Base-by-base conservation (phyloP, 2,797 vertebrate genomes). In the Gymnoscopelus braueri region DNA sequence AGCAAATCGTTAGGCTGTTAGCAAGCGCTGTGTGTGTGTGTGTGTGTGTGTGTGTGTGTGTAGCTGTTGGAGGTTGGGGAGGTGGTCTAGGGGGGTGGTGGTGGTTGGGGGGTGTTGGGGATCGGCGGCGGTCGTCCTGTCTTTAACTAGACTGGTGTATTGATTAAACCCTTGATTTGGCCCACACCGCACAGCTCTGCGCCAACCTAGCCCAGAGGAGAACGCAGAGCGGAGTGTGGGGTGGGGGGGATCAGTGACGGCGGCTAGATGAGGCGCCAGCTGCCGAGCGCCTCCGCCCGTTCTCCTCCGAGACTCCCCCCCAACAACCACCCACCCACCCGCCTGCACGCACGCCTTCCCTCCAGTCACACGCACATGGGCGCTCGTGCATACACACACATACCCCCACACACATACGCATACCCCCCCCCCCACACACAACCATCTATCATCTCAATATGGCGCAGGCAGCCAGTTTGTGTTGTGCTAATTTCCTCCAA, bases 401-500 rank as follows among this genome's bases (percentile, higher is more conserved):
- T 91, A 91, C 90, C 89, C 89, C 91, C 89, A 71, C 75, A 59
- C 72, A 60, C 66, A 91, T 91, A 93, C 93, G 93, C 91, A 92
- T 92, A 80, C 83, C 87, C 88, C 89, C 93, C 95, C 95, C 96
- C 94, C 95, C 82, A 51, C 50, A 13, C 82, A 81, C 73, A 66
- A 59, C 90, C 90, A 97, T 98, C 96, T 96, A 98, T 98, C 97
- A 97, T 96, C 96, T 97, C 98, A 99, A 98, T 99, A 98, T 98
- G 97, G 96, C 96, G 94, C 95, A 93, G 95, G 96, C 97, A 97
- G 96, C 95, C 96, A 96, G 97, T 98, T 98, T 97, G 96, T 99
- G 97, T 98, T 98, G 97, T 97, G 97, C 96, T 99, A 98, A 99
- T 99, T 98, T 99, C 96, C 96, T 96, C 95, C 96, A 96, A 97